A percentile compares a stretch with the other conserved stretches of the same genome.
Conservation (phyloP, 2,797 vertebrate species). For the Florisuga fusca region DNA sequence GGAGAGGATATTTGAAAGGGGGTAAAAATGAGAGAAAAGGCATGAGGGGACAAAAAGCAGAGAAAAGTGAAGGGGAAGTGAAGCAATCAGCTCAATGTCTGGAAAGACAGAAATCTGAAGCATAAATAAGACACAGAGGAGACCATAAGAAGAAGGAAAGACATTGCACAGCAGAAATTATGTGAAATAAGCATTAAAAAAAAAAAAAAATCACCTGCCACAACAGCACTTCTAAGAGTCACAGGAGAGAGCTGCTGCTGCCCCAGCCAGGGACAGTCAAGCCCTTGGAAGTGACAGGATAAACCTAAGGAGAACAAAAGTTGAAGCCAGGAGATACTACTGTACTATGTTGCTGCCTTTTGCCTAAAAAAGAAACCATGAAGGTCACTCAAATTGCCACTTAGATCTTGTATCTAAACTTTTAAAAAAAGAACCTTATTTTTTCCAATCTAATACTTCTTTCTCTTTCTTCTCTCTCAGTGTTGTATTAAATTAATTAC, state of each 20-base stretch:
- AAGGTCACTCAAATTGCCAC: not conserved
- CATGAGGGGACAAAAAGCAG: not conserved
- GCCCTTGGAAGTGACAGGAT: not conserved
- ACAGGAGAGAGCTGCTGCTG: not conserved
- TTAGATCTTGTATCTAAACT: not conserved
- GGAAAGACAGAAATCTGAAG: not conserved
- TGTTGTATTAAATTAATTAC: not conserved
- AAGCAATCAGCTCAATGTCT: not conserved
- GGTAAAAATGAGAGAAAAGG: not conserved
- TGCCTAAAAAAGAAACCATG: not conserved
- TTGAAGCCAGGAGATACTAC: not conserved
- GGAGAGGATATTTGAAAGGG: not conserved
- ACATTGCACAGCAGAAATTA: not conserved
- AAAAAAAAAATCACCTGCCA: not conserved
- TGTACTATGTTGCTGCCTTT: not conserved
- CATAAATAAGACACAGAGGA: not conserved
- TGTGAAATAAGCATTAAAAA: not conserved
- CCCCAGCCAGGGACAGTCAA: not conserved
- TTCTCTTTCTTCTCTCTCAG: not conserved
- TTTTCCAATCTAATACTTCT: not conserved
- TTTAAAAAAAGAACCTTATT: not conserved
- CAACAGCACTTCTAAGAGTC: not conserved
- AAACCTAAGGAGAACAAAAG: constrained; percentile 29
- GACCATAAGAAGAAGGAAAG: not conserved
- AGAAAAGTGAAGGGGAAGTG: not conserved